Conservation (phyloP, 1,140 invertebrate species). For the Aphidius gifuensis region DNA sequence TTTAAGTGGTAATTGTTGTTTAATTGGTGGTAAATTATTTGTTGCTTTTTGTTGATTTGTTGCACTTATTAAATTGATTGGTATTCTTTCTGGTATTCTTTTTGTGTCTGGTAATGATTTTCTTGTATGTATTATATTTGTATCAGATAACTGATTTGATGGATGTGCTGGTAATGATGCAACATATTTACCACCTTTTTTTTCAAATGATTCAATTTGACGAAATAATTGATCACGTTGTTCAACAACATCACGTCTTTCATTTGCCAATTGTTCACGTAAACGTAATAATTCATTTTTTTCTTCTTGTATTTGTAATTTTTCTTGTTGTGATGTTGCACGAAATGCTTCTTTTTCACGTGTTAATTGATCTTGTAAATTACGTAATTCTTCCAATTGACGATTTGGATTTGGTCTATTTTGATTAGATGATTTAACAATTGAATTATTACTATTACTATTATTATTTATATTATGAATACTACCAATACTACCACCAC, state of each 20-base stretch:
- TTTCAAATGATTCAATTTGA: conserved; percentile 74
- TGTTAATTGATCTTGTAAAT: conserved; percentile 73
- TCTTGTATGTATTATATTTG: conserved; percentile 34
- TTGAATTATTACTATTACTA: conserved; percentile 4
- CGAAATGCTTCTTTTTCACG: conserved; percentile 79
- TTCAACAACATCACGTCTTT: conserved; percentile 79
- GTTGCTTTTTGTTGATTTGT: conserved; percentile 79
- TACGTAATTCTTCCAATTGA: conserved; percentile 70
- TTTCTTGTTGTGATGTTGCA: conserved; percentile 61
- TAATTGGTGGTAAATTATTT: conserved; percentile 60
- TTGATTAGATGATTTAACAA: conserved; percentile 53
- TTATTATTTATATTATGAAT: too few relatives aligned
- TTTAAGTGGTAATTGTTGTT: conserved; percentile 83
- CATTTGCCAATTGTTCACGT: conserved; percentile 66
- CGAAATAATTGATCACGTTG: conserved; percentile 84
- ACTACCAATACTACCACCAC: conserved; percentile 21
- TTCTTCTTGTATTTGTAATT: conserved; percentile 66
- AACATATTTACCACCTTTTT: conserved; percentile 62
- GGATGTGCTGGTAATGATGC: conserved; percentile 44
- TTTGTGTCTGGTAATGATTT: conserved; percentile 40
- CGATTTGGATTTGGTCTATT: conserved; percentile 57
- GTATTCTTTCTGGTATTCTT: conserved; percentile 62
- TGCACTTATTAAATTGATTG: conserved; percentile 74
- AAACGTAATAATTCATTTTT: conserved; percentile 58
- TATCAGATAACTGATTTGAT: conserved; percentile 33